Conservation (phyloP, 2,888 invertebrate species). For the Pomacea canaliculata region DNA sequence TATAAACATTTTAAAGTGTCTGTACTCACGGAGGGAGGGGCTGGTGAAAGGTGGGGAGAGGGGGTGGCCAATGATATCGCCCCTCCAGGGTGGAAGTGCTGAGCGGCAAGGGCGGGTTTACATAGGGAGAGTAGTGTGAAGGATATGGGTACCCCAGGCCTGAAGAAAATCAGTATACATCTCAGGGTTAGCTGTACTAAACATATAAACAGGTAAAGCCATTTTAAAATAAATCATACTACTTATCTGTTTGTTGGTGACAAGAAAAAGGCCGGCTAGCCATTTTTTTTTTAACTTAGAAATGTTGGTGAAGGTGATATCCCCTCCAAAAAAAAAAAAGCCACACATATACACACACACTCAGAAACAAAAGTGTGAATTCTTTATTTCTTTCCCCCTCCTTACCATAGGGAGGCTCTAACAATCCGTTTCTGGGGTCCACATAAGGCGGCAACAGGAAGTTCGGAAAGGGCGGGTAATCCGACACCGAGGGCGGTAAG, state of each 20-base stretch:
- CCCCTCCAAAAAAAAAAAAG: no score
- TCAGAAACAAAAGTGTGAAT: not conserved
- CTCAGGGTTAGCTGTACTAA: no score
- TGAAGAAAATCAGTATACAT: slow-evolving; percentile 13
- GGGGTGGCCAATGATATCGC: slow-evolving; percentile 71
- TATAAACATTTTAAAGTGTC: no score
- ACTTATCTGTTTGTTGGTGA: no score
- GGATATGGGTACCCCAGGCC: slow-evolving; percentile 47
- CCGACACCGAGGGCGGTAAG: slow-evolving; percentile 34
- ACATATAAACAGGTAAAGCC: no score
- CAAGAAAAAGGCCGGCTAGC: no score
- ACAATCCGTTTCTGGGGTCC: slow-evolving; percentile 47
- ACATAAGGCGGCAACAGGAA: slow-evolving; percentile 29
- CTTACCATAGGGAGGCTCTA: slow-evolving; percentile 46
- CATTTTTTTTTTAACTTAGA: no score
- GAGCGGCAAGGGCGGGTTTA: slow-evolving; percentile 76
- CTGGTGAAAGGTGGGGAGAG: slow-evolving; percentile 65
- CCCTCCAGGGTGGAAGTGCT: slow-evolving; percentile 75
- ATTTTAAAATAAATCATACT: no score
- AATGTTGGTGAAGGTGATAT: no score
- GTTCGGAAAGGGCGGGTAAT: slow-evolving; percentile 24
- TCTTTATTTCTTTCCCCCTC: no score
- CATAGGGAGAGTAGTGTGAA: slow-evolving; percentile 56
- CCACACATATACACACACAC: not conserved
- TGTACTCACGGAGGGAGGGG: slow-evolving; percentile 68